Conservation (phyloP, 1,140 invertebrate genomes). For the Oreohelix idahoensis region DNA sequence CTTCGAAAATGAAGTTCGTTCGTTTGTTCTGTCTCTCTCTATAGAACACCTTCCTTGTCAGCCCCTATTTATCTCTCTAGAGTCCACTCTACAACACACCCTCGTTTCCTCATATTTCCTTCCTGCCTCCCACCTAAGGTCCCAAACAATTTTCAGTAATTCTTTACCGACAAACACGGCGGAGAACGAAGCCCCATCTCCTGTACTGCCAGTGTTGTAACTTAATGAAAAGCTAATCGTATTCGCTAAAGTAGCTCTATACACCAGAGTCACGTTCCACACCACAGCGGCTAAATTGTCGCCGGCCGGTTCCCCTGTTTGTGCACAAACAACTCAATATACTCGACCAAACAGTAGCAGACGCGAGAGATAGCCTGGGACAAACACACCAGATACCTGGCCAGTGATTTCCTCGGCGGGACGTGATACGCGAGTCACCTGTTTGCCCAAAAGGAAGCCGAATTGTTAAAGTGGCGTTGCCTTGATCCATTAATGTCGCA, state of each 20-base stretch:
- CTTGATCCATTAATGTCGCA: not conserved
- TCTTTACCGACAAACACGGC: no score
- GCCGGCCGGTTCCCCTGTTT: not conserved
- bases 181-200: no score
- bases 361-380: not conserved
- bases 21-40: no score
- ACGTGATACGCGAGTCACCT: not conserved
- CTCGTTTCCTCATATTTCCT: no score
- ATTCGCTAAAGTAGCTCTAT: not conserved
- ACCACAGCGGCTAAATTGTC: not conserved
- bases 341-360: not conserved
- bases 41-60: no score
- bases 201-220: not conserved
- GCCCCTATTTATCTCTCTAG: no score
- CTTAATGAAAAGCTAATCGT: constrained; percentile 6
- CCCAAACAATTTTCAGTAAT: no score
- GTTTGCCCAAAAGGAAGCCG: not conserved
- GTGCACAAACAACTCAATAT: not conserved
- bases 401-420: not conserved
- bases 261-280: not conserved
- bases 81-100: no score
- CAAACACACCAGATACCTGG: constrained; percentile 11
- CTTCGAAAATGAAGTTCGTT: no score
- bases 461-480: not conserved
- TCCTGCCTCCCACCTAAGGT: no score